Evolutionary conservation across 2,113 vertebrate species (phyloP).

Genomic region (Vicugna pacos): DNA sequence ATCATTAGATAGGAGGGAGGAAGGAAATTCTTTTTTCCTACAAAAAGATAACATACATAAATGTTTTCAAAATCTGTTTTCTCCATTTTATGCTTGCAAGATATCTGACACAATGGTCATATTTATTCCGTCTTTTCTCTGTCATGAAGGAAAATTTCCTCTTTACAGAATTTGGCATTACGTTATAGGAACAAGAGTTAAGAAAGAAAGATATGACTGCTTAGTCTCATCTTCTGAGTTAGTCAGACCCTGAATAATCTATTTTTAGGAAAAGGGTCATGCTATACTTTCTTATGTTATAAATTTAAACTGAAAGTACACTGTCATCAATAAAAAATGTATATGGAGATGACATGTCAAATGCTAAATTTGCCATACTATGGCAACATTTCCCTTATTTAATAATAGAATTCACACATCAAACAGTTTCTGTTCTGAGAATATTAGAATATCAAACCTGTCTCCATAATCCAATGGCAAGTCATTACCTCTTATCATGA

Average conservation of each 20-base stretch:
- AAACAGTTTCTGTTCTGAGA: not conserved
- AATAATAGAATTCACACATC: not conserved
- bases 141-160: constrained; percentile 17
- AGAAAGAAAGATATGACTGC: not conserved
- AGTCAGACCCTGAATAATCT: not conserved
- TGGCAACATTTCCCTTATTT: constrained; percentile 40
- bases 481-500: constrained; percentile 98
- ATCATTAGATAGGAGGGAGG: constrained; percentile 98
- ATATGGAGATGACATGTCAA: not conserved
- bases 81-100: not conserved
- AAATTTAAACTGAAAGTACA: constrained; percentile 53
- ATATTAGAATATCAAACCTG: not conserved
- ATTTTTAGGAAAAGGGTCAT: constrained; percentile 28
- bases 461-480: not conserved
- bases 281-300: not conserved
- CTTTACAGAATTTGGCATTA: constrained; percentile 33
- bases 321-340: constrained; percentile 42
- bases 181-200: not conserved
- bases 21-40: constrained; percentile 99
- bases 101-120: constrained; percentile 23
- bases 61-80: constrained; percentile 43
- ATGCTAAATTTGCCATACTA: constrained; percentile 2
- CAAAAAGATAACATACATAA: constrained; percentile 71
- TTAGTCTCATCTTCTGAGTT: constrained; percentile 25
- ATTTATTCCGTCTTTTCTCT: not conserved